These are phyloP conservation scores for Meles meles DNA, from an alignment of 2,113 vertebrate species.

Conservation along the genomic window DNA sequence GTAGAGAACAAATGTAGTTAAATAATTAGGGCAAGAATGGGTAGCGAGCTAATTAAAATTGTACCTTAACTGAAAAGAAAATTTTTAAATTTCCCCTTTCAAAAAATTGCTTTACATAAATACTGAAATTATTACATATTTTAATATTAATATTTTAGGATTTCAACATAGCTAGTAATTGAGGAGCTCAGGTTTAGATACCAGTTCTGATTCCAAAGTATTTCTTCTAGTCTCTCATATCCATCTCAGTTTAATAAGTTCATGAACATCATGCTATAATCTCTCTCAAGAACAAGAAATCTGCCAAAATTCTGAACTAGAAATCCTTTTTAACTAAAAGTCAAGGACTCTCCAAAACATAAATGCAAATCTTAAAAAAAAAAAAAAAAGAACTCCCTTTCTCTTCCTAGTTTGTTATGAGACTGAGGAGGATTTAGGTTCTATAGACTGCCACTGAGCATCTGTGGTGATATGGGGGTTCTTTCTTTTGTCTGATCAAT, in stretches of 20 bases:
- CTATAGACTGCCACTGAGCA: not conserved
- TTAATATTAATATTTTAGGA: not conserved
- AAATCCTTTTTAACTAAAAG: not conserved
- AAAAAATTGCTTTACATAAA: not conserved
- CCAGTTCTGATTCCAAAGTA: not conserved
- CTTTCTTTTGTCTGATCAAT: constrained; percentile 2
- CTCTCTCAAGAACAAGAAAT: not conserved
- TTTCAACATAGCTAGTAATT: not conserved
- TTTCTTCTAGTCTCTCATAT: not conserved
- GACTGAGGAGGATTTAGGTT: not conserved
- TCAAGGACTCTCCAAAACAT: not conserved
- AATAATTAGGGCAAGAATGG: not conserved
- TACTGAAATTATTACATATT: not conserved
- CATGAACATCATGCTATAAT: not conserved
- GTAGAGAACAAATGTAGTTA: not conserved
- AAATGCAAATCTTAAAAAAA: not conserved
- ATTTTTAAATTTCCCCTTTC: not conserved
- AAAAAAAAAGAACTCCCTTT: not conserved
- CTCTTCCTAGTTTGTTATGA: not conserved
- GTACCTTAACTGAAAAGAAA: not conserved
- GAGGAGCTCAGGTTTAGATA: not conserved
- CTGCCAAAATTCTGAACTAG: not conserved
- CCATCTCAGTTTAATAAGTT: not conserved
- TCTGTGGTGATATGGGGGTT: not conserved
- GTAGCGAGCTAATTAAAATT: not conserved